These are phyloP conservation scores for Mesopsocus fuscifrons DNA, from an alignment of 2,888 invertebrate genomes.

Conservation along the genomic window DNA sequence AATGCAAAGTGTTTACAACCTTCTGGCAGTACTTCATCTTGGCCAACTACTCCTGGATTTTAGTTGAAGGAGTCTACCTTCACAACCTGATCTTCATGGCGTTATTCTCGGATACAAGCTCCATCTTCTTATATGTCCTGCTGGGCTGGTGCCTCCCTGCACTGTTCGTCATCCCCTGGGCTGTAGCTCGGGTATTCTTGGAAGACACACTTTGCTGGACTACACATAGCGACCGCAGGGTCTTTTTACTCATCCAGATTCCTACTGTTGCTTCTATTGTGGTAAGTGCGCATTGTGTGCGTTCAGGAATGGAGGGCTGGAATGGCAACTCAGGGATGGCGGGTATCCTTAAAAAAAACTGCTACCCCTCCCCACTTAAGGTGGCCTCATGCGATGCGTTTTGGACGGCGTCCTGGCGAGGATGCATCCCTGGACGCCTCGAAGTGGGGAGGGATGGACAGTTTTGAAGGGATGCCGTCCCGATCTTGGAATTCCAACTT, in stretches of 20 bases:
- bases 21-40: slow-evolving; percentile 41
- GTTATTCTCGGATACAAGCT: slow-evolving; percentile 38
- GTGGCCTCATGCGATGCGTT: too few species aligned
- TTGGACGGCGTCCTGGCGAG: too few species aligned
- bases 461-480: too few species aligned
- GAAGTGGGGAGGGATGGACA: too few species aligned
- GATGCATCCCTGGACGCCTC: too few species aligned
- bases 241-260: slow-evolving; percentile 33
- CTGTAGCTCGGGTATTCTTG: slow-evolving; percentile 26
- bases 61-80: slow-evolving; percentile 49
- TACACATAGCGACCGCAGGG: slow-evolving; percentile 26
- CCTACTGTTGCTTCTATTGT: slow-evolving; percentile 37
- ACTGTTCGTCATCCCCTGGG: slow-evolving; percentile 37
- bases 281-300: slow-evolving; percentile 26
- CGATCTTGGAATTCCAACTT: too few species aligned
- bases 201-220: slow-evolving; percentile 34
- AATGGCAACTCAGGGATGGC: too few species aligned
- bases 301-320: too few species aligned
- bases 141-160: slow-evolving; percentile 43
- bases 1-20: slow-evolving; percentile 39
- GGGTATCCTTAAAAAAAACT: neutral
- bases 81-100: slow-evolving; percentile 45
- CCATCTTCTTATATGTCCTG: slow-evolving; percentile 35
- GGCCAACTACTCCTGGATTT: slow-evolving; percentile 46
- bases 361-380: too few species aligned